A percentile compares a stretch with the other conserved stretches of the same genome.
These are phyloP conservation scores for Aurelia aurita DNA, from an alignment of 30 jellyfish, hydroid and myxozoan genomes.

Conservation along the genomic window DNA sequence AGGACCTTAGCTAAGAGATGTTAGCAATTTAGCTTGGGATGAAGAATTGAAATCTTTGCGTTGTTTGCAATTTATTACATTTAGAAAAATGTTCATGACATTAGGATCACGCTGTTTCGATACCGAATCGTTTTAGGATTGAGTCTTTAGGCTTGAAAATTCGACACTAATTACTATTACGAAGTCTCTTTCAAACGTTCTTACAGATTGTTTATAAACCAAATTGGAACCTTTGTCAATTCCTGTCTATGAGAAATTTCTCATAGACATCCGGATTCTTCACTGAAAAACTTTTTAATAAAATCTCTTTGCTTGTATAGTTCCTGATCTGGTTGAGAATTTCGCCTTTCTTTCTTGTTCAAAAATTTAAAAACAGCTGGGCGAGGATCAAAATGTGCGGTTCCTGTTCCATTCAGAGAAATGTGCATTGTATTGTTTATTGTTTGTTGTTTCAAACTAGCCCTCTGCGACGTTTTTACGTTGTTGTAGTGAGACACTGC, in stretches of 20 bases:
- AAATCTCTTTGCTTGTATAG: slow-evolving; percentile 47
- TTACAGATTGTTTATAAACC: not conserved
- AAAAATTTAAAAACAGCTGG: slow-evolving; percentile 62
- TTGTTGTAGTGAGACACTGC: slow-evolving; percentile 61
- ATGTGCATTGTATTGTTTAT: slow-evolving; percentile 47
- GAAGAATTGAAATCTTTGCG: too few species aligned
- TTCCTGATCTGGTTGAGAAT: slow-evolving; percentile 22
- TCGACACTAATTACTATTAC: not conserved
- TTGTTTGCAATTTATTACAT: too few species aligned
- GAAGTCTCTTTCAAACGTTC: not conserved
- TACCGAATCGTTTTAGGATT: not conserved
- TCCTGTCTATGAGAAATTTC: too few species aligned
- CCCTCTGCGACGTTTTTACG: slow-evolving; percentile 20
- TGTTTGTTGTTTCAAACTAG: slow-evolving; percentile 30
- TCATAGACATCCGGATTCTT: slow-evolving; percentile 12
- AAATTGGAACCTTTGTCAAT: not conserved
- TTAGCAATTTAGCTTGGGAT: too few species aligned
- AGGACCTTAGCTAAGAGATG: too few species aligned
- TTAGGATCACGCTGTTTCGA: too few species aligned
- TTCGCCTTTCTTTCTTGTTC: slow-evolving; percentile 41
- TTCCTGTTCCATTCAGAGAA: slow-evolving; percentile 52
- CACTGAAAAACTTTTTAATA: slow-evolving; percentile 8
- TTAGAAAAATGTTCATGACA: too few species aligned
- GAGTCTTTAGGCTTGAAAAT: not conserved
- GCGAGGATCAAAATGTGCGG: slow-evolving; percentile 61